These are phyloP conservation scores for Emydura subglobosa DNA, from an alignment of 2,113 vertebrate species.

Conservation along the genomic window DNA sequence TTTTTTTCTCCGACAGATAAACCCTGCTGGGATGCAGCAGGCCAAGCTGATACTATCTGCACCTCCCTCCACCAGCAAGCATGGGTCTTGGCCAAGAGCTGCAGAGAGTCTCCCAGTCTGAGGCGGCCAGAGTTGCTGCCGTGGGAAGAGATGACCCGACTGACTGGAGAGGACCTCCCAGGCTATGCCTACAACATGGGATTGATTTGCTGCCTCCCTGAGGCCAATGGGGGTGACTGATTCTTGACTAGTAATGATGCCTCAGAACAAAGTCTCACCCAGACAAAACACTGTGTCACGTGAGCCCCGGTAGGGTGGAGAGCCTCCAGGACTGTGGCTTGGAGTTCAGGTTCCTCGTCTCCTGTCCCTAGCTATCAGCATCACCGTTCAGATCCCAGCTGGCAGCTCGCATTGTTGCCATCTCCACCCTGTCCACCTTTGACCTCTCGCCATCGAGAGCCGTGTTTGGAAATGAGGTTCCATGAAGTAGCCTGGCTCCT, in stretches of 20 bases:
- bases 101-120: background rate
- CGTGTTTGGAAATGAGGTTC: accelerated
- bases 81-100: background rate
- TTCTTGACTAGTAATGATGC: background rate
- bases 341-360: accelerated
- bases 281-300: background rate
- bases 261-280: background rate
- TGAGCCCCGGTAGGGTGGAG: background rate
- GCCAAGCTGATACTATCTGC: background rate
- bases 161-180: background rate
- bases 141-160: no score
- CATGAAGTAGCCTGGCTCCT: background rate
- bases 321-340: background rate
- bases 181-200: background rate
- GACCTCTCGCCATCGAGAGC: background rate
- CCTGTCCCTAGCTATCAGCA: accelerated
- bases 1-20: accelerated
- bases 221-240: background rate
- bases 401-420: accelerated
- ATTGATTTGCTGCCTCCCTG: background rate
- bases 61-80: background rate
- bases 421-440: background rate
- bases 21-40: background rate
- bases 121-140: background rate
- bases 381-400: background rate